Evolutionary conservation across 2,797 vertebrate species (phyloP), one percentile per base, ranked within the genome.

Genomic region (Agapornis canus): DNA sequence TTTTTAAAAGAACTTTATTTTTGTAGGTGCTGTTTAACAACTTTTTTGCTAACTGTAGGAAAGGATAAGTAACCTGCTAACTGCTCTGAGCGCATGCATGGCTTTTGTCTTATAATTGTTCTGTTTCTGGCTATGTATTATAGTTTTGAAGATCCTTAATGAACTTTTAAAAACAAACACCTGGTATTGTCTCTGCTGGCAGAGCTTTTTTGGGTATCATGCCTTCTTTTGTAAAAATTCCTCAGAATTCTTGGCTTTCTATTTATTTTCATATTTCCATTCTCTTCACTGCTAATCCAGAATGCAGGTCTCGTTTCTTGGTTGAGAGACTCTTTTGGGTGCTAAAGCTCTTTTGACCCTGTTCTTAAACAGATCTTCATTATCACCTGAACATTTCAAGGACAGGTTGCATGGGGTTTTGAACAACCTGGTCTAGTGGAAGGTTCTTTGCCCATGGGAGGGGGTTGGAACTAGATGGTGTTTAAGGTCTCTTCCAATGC

Each of bases 261-360:
- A 4, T 0, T 1, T 20, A 1, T 5, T 27, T 48, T 42, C 17
- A 0, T n/a, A 4, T 31, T 47, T 61, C 19, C 25, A 4, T 35
- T 42, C 19, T 16, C 32, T 43, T 56, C 26, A 32, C 21, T 70
- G 5, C 9, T 42, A 32, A n/a, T 19, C 20, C 69, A 8, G 31
- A 9, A 8, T 2, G 47, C 25, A 21, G 54, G 19, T 22, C 19
- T n/a, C n/a, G 2, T 19, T 39, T 63, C 19, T 22, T 2, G 2
- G 21, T 26, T 2, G 2, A 26, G 52, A 49, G 6, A 4, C 17
- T 66, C 6, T 27, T 43, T 13, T 14, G 57, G 26, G 15, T 9
- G 39, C 21, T 49, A 42, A 61, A 49, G 4, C 8, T 26, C 35
- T 40, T 63, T 17, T 25, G 70, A 65, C 35, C 16, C 19, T 48